These are phyloP conservation scores for Muscidifurax raptorellus DNA, from an alignment of 1,140 invertebrate species.

Conservation along the genomic window DNA sequence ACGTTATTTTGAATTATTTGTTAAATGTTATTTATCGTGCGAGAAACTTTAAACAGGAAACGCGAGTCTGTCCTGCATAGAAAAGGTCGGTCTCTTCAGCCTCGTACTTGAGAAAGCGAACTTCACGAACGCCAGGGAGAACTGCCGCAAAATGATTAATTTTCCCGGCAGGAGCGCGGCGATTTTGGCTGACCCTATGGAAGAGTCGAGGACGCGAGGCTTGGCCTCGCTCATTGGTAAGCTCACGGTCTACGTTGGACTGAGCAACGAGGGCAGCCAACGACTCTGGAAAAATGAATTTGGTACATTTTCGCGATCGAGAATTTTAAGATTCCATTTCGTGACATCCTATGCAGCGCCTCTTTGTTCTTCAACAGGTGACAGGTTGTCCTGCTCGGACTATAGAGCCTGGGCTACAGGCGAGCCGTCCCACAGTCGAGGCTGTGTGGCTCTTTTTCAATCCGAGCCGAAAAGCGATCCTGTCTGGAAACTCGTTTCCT, in stretches of 20 bases:
- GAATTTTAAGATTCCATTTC: neutral
- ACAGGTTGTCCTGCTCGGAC: slow-evolving; percentile 76
- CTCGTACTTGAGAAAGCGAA: slow-evolving; percentile 74
- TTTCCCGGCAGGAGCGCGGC: slow-evolving; percentile 52
- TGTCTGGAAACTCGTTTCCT: slow-evolving; percentile 78
- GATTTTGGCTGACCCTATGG: slow-evolving; percentile 77
- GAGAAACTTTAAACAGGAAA: slow-evolving; percentile 67
- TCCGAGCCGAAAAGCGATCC: slow-evolving; percentile 56
- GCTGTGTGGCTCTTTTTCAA: slow-evolving; percentile 77
- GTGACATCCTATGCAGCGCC: neutral
- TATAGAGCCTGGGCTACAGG: slow-evolving; percentile 81
- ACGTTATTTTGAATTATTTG: neutral
- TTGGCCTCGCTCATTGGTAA: slow-evolving; percentile 73
- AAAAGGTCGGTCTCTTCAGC: slow-evolving; percentile 78
- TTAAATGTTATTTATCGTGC: neutral
- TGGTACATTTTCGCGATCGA: slow-evolving; percentile 53
- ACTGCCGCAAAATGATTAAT: slow-evolving; percentile 75
- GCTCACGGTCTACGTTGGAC: slow-evolving; percentile 75
- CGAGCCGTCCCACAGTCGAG: slow-evolving; percentile 75
- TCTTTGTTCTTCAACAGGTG: slow-evolving; percentile 63
- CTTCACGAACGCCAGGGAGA: slow-evolving; percentile 75
- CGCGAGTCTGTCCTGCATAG: slow-evolving; percentile 76
- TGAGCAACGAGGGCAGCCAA: slow-evolving; percentile 71
- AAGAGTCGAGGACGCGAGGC: slow-evolving; percentile 77
- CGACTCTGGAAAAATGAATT: slow-evolving; percentile 71